phyloP scores from a whole-genome alignment of 2,888 invertebrate genomes.

The Diabrotica balteata region DNA sequence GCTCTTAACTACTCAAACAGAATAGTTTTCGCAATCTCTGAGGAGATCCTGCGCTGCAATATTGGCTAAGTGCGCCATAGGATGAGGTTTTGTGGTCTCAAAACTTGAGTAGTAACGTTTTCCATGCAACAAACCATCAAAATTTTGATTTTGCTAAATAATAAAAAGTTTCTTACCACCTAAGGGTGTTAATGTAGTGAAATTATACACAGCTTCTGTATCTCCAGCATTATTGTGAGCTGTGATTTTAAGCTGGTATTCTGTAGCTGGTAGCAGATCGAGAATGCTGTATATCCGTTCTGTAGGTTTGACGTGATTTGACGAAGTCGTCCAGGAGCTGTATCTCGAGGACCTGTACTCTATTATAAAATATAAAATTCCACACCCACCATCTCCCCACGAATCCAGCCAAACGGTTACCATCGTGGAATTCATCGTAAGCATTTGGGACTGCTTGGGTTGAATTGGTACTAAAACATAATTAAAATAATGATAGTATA shows the following conservation, averaged over 20 bases:
- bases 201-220: slow-evolving; percentile 82
- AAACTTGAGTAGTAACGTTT: no score
- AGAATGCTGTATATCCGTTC: slow-evolving; percentile 83
- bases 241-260: slow-evolving; percentile 76
- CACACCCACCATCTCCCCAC: slow-evolving; percentile 90
- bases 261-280: slow-evolving; percentile 78
- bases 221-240: slow-evolving; percentile 90
- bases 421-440: slow-evolving; percentile 85
- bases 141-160: no score
- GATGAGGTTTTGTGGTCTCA: no score
- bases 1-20: no score
- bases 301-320: slow-evolving; percentile 81
- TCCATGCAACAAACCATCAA: no score
- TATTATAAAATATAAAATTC: slow-evolving; percentile 84
- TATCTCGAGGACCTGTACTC: slow-evolving; percentile 76
- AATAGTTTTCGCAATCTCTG: no score
- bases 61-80: no score
- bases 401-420: slow-evolving; percentile 86
- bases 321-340: slow-evolving; percentile 78
- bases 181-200: slow-evolving; percentile 79
- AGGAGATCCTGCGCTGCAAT: no score
- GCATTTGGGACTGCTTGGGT: slow-evolving; percentile 80
- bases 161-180: slow-evolving; percentile 67
- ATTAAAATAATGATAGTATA: neutral
- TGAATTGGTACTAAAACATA: slow-evolving; percentile 72